Conservation (phyloP, 1,140 invertebrate species). For the Nylanderia fulva region DNA sequence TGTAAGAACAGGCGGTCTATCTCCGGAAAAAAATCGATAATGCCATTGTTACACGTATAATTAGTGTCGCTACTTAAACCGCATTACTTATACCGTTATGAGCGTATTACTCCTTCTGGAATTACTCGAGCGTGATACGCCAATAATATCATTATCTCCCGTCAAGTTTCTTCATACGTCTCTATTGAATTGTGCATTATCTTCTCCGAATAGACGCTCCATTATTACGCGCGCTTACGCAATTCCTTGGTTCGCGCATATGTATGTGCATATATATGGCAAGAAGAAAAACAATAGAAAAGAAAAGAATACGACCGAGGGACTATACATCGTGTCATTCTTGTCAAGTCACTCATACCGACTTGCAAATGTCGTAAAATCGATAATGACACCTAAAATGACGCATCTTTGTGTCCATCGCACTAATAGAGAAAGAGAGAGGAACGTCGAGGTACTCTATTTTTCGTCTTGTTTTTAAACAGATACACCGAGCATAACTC, state of each 20-base stretch:
- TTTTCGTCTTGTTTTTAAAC: background rate
- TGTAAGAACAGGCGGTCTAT: constrained; percentile 26
- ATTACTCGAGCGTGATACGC: constrained; percentile 41
- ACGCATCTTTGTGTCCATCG: background rate
- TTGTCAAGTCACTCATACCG: background rate
- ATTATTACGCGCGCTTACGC: constrained; percentile 38
- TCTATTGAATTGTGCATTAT: constrained; percentile 1
- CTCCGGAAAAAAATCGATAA: constrained; percentile 54
- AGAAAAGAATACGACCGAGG: background rate
- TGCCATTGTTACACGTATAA: constrained; percentile 51
- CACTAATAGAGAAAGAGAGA: constrained; percentile 36
- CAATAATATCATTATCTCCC: constrained; percentile 49
- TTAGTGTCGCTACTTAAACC: constrained; percentile 28
- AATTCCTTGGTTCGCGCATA: constrained; percentile 13
- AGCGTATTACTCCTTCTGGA: constrained; percentile 37
- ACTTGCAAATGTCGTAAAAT: background rate
- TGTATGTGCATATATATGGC: too few species aligned
- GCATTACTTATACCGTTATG: constrained; percentile 44
- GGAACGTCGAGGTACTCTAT: background rate
- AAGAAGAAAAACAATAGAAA: background rate
- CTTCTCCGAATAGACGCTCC: background rate
- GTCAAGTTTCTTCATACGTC: constrained; percentile 2
- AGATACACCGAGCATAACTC: constrained; percentile 72
- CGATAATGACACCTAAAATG: constrained; percentile 9
- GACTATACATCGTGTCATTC: constrained; percentile 1